These are phyloP conservation scores for Xyrichtys novacula DNA, from an alignment of 2,797 vertebrate genomes.

Conservation along the genomic window DNA sequence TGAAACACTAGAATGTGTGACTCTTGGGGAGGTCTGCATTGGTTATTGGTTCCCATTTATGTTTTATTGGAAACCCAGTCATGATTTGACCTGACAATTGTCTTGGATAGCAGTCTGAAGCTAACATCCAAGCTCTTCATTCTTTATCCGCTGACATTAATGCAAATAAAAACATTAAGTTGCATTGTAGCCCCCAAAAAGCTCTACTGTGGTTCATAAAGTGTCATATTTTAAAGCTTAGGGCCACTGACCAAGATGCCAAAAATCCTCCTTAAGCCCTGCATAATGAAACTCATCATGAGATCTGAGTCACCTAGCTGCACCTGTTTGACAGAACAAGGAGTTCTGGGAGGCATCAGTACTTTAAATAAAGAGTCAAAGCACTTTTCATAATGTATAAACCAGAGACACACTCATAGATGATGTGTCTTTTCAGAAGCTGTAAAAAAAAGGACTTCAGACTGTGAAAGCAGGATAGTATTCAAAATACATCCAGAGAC, in stretches of 20 bases:
- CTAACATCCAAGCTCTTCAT: not conserved
- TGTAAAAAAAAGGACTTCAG: constrained; percentile 1
- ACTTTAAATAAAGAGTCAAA: constrained; percentile 40
- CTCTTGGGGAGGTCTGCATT: too few species aligned
- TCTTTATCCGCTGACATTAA: not conserved
- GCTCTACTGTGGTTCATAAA: not conserved
- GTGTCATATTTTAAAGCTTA: not conserved
- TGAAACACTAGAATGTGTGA: too few species aligned
- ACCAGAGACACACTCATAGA: constrained; percentile 31
- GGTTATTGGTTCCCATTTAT: too few species aligned
- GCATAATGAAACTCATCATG: constrained; percentile 20
- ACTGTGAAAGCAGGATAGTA: constrained; percentile 12
- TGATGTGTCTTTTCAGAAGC: not conserved
- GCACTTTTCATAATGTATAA: constrained; percentile 48
- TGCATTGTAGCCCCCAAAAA: not conserved
- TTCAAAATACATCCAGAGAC: constrained; percentile 28
- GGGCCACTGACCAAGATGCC: not conserved
- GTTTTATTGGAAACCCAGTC: too few species aligned
- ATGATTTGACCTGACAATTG: too few species aligned
- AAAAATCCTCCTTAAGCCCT: constrained; percentile 17
- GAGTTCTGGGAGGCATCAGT: constrained; percentile 43
- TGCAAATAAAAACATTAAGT: not conserved
- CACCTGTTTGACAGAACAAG: constrained; percentile 31
- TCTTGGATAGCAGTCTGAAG: too few species aligned
- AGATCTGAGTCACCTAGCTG: constrained; percentile 9